Conservation (phyloP, 2,888 invertebrate genomes). For the Calameuta pallipes region DNA sequence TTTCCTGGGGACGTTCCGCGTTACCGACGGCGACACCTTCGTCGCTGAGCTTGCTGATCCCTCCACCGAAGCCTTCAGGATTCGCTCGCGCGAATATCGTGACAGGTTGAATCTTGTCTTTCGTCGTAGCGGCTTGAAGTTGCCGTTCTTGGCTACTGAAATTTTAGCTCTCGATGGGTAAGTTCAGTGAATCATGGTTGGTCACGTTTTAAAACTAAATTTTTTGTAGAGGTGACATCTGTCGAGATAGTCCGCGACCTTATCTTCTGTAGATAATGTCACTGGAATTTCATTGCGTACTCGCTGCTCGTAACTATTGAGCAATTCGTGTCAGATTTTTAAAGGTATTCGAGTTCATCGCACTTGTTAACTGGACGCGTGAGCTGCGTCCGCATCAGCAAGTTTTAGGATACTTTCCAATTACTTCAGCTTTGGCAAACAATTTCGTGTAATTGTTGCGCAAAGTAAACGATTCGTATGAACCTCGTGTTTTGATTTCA, state of each 20-base stretch:
- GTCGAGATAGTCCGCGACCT: neutral
- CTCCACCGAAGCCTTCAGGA: slow-evolving; percentile 77
- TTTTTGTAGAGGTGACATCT: neutral
- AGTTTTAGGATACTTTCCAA: neutral
- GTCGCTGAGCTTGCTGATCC: slow-evolving; percentile 75
- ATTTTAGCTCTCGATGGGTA: slow-evolving; percentile 89
- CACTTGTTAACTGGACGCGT: neutral
- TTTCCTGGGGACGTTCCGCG: slow-evolving; percentile 84
- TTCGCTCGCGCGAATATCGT: slow-evolving; percentile 79
- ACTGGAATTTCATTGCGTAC: neutral
- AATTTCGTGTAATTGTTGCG: neutral
- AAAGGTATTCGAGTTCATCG: neutral
- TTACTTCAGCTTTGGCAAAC: neutral
- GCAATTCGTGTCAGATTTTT: neutral
- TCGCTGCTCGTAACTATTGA: neutral
- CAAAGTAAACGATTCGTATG: neutral
- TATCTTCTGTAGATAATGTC: neutral
- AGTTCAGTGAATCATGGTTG: slow-evolving; percentile 44
- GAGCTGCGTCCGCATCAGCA: neutral
- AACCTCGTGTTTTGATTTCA: neutral
- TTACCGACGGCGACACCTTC: slow-evolving; percentile 78
- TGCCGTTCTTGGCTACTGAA: slow-evolving; percentile 83
- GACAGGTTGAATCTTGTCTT: slow-evolving; percentile 81
- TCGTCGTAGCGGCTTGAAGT: slow-evolving; percentile 78
- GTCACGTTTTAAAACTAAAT: neutral